Evolutionary conservation across 2,888 invertebrate genomes (phyloP).

Genomic region (Acanthopleura granulata): DNA sequence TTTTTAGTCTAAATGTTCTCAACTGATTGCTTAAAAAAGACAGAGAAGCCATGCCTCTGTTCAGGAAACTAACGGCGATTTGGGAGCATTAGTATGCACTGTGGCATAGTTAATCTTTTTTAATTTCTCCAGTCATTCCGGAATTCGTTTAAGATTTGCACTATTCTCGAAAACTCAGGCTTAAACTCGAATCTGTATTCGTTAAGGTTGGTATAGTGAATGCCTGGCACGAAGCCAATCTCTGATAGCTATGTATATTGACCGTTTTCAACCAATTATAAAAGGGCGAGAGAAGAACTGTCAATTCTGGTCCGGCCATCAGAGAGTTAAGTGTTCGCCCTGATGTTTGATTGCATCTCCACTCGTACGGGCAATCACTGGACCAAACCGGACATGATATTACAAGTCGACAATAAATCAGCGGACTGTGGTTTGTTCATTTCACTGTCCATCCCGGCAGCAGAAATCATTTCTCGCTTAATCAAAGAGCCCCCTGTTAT

Average conservation of each 20-base stretch:
- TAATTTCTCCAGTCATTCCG: too few relatives aligned
- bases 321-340: neutral
- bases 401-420: neutral
- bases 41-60: too few relatives aligned
- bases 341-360: neutral
- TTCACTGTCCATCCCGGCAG: neutral
- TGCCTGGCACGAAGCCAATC: conserved; percentile 9
- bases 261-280: neutral
- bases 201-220: too few relatives aligned
- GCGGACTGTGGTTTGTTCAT: neutral
- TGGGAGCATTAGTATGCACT: too few relatives aligned
- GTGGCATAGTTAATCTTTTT: too few relatives aligned
- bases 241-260: conserved; percentile 9
- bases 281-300: neutral
- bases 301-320: neutral
- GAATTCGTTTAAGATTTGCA: too few relatives aligned
- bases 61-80: too few relatives aligned
- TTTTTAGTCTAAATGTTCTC: too few relatives aligned
- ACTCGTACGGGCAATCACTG: neutral
- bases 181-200: too few relatives aligned
- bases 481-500: neutral
- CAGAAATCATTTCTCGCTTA: conserved; percentile 16
- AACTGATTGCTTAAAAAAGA: too few relatives aligned
- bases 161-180: too few relatives aligned
- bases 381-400: conserved; percentile 4